Base-by-base conservation (phyloP, 2,797 vertebrate species). In the Chanos chanos region DNA sequence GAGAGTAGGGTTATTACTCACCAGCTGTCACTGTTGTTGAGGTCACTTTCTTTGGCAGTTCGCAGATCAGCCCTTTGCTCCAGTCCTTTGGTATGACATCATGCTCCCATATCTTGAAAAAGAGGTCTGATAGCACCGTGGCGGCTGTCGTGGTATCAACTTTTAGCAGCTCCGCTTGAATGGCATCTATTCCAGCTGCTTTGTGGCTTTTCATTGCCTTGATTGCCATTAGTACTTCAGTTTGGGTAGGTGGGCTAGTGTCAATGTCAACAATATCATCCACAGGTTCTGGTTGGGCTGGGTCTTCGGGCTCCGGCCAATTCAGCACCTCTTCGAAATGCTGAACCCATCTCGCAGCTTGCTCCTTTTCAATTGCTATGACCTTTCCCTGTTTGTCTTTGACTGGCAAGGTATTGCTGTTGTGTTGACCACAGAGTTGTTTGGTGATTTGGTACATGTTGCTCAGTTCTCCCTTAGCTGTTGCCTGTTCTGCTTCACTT, bases 121-220 rank as follows among this genome's bases (percentile, higher is more conserved):
- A 63, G 5, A 45, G 61, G 22, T 43, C 50, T 22, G 50, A 45
- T 8, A 63, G 49, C 3, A 37, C 28, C 21, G 34, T 45, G n/a
- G 8, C 34, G 33, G 30, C 43, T 1, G 50, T 54, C 15, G 7
- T 61, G 21, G 50, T 15, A 45, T 61, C 22, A 15, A 22, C 44
- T 19, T 50, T 61, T 13, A 61, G 15, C 43, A 39, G 48, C 33
- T 61, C 31, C 12, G 27, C 22, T n/a, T 54, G 50, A 9, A 61
- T 40, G 9, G 22, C 22, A 13, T 45, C 39, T 25, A 33, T 53
- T 16, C 49, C 39, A 8, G 39, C 25, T 33, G 40, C 39, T 54
- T 51, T 61, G 9, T 27, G 24, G 27, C 27, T 21, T 43, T 43
- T 51, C 25, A 21, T 41, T 10, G 48, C 36, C 37, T 43, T 31